These are phyloP conservation scores for Sminthurides aquaticus DNA, from an alignment of 2,888 invertebrate species.

Conservation along the genomic window DNA sequence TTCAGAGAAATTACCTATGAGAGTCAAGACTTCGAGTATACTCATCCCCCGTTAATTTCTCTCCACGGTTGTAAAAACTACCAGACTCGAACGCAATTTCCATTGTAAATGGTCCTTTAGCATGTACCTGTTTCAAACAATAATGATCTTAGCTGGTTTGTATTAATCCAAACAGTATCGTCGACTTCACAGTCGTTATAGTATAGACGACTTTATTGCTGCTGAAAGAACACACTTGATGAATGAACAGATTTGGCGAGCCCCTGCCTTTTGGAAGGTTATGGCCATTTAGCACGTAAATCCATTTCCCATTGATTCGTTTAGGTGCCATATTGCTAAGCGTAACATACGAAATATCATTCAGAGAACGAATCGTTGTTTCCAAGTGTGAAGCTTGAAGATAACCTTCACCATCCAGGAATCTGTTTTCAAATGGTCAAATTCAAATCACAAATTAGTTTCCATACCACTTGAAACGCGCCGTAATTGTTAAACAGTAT, in stretches of 20 bases:
- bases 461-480: no score
- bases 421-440: slow-evolving; percentile 24
- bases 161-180: no score
- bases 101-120: slow-evolving; percentile 68
- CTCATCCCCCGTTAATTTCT: slow-evolving; percentile 54
- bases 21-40: slow-evolving; percentile 60
- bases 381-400: slow-evolving; percentile 28
- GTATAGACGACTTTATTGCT: no score
- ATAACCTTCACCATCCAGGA: slow-evolving; percentile 31
- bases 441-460: neutral
- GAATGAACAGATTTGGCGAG: slow-evolving; percentile 48
- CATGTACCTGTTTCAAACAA: slow-evolving; percentile 51
- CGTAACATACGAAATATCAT: slow-evolving; percentile 33
- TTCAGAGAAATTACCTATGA: slow-evolving; percentile 27
- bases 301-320: slow-evolving; percentile 31
- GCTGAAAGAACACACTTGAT: no score
- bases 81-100: slow-evolving; percentile 78
- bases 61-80: slow-evolving; percentile 53
- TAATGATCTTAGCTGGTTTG: neutral
- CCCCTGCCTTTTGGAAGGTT: slow-evolving; percentile 37
- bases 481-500: no score
- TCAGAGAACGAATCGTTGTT: slow-evolving; percentile 34
- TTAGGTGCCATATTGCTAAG: slow-evolving; percentile 34
- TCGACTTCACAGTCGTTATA: no score
- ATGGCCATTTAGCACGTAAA: slow-evolving; percentile 33